Base-by-base conservation (phyloP, 2,888 invertebrate genomes). In the Monoplex corrugatus region DNA sequence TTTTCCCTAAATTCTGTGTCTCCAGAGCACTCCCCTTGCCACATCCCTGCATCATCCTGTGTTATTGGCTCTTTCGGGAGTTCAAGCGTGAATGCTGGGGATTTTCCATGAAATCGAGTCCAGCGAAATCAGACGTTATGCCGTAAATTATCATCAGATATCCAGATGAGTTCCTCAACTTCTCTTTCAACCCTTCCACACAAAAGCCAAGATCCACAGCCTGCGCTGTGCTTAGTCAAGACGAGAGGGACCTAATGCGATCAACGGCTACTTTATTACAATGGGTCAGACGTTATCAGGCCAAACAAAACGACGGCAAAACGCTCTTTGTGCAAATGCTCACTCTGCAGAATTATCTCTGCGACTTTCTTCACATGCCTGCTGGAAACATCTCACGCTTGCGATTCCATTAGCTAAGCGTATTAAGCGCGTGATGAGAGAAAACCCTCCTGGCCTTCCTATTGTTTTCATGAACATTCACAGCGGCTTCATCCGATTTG, bases 391-490 rank as follows among this genome's bases (percentile, higher is more conserved):
- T 38, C 35, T 45, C 16, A 13, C 28, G 50, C 63, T 19, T 28
- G 19, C 68, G 83, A 88, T 88, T 83, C 88, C 88, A 88, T 88
- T 88, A 88, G 80, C 82, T 83, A 82, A 88, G 88, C 88, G 83
- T 88, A 63, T 88, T 88, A 88, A 83, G 63, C 68, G 68, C 43
- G 63, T 63, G 88, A 88, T 88, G 63, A 88, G 83, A 32, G 45
- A 68, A 83, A 68, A 80, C 57, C 68, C 35, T 28, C 68, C 68
- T 32, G 88, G 80, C 83, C 57, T n/a, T 80, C 88, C 83, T 88
- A 88, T 88, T 88, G 88, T 88, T 88, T 80, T 83, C 82, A 80
- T 88, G 83, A 88, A 80, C 80, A 83, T 68, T 88, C 88, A 88
- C 83, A 38, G 83, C 82, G 82, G 63, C 88, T 43, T 32, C 63